Evolutionary conservation across 2,888 invertebrate genomes (phyloP).

Genomic region (Chrysodeixis includens): DNA sequence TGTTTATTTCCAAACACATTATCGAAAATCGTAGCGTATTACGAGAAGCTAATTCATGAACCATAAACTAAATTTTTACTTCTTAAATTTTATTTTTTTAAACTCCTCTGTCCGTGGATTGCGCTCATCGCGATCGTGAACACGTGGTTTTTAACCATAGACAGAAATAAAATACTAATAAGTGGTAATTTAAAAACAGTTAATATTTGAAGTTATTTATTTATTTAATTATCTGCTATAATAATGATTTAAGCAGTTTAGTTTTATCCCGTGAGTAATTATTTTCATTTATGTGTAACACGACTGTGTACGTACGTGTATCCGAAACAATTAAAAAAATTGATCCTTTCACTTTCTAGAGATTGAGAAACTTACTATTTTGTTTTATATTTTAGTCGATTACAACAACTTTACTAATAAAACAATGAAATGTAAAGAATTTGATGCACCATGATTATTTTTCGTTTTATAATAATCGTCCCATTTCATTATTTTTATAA

Average conservation of each 20-base stretch:
- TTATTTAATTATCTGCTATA: background rate
- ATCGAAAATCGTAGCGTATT: slow-evolving; percentile 82
- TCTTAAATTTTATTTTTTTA: slow-evolving; percentile 71
- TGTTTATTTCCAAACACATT: slow-evolving; percentile 88
- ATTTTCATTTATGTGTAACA: background rate
- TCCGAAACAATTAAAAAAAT: background rate
- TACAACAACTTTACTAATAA: background rate
- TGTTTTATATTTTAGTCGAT: background rate
- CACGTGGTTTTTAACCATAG: slow-evolving; percentile 77
- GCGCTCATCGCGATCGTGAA: slow-evolving; percentile 54
- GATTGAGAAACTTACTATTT: background rate
- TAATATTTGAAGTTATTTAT: background rate
- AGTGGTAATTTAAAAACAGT: background rate
- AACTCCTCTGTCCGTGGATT: slow-evolving; percentile 46
- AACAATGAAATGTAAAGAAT: background rate
- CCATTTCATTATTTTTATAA: no score
- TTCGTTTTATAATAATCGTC: no score
- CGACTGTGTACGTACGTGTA: background rate
- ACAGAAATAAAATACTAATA: slow-evolving; percentile 45
- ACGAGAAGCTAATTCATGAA: slow-evolving; percentile 86
- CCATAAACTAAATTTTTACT: slow-evolving; percentile 78
- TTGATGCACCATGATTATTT: no score
- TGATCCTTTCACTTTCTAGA: background rate
- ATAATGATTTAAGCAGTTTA: background rate
- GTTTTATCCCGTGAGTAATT: background rate